Evolutionary conservation across 2,888 invertebrate genomes (phyloP), one percentile per base, ranked within the genome.

Genomic region (Autographa pulchrina): DNA sequence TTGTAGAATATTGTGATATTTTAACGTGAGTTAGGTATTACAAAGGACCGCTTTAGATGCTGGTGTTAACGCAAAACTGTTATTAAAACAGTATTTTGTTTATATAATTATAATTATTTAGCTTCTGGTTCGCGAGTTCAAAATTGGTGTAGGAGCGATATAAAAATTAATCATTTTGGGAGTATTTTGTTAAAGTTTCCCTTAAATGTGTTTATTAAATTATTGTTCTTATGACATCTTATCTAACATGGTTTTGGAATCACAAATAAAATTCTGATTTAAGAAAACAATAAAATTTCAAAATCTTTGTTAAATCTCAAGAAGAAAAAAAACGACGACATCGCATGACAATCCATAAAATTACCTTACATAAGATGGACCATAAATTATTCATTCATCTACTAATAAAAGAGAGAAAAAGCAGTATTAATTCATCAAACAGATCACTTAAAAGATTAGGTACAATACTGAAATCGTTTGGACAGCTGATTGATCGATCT

Each of bases 401-500:
- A 20, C 20, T 56, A 25, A 56, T 52, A 56, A n/a, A n/a, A 14
- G 6, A 54, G 6, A 18, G 2, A 43, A 59, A 6, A 31, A n/a
- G n/a, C 8, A 20, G 14, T 35, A 74, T 8, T 18, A 41, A 68
- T 56, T 74, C 61, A 9, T 20, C 11, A 38, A 18, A 56, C 38
- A 67, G 14, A 38, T 14, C 54, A 62, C 48, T 65, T 65, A 25
- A 13, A 18, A 25, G 52, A 52, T 70, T 43, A 65, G n/a, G 43
- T 56, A 7, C 2, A 59, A 60, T 11, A 62, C 54, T 43, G 20
- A 5, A 35, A 35, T 58, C 3, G 54, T 48, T 20, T 62, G 11
- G 70, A 62, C 80, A 64, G 62, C 11, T 75, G 79, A 71, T 32
- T 71, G 80, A 71, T 71, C 56, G 70, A 67, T 70, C 52, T 62